Evolutionary conservation across 2,888 invertebrate species (phyloP).

Genomic region (Panzeria rudis): DNA sequence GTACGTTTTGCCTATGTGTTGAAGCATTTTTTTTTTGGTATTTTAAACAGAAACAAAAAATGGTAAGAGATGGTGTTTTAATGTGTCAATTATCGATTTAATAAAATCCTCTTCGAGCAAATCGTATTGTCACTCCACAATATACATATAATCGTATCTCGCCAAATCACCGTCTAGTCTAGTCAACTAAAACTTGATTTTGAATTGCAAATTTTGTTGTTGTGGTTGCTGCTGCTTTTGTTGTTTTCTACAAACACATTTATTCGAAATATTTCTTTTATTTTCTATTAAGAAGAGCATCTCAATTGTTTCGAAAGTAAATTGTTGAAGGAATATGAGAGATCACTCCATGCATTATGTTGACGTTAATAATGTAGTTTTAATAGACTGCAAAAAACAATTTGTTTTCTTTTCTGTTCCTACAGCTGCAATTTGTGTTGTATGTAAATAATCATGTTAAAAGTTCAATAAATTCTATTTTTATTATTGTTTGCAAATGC

Average conservation of each 20-base stretch:
- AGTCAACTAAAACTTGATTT: constrained; percentile 56
- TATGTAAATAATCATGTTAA: constrained; percentile 61
- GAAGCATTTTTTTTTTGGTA: too few species aligned
- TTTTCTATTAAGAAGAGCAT: background rate
- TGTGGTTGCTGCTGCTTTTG: background rate
- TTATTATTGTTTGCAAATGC: constrained; percentile 30
- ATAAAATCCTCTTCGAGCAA: background rate
- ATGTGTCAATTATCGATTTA: constrained; percentile 35
- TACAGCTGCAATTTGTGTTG: constrained; percentile 63
- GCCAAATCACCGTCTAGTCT: constrained; percentile 63
- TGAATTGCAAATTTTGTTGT: constrained; percentile 10
- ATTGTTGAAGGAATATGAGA: constrained; percentile 42
- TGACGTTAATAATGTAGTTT: constrained; percentile 80
- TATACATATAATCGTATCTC: background rate
- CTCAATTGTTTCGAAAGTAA: constrained; percentile 39
- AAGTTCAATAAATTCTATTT: constrained; percentile 50
- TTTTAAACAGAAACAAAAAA: constrained; percentile 1
- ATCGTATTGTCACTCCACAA: constrained; percentile 1
- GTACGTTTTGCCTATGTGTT: too few species aligned
- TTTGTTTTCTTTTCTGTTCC: constrained; percentile 55
- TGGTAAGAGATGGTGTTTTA: background rate
- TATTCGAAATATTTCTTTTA: background rate
- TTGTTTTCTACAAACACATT: constrained; percentile 4
- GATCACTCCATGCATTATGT: constrained; percentile 51
- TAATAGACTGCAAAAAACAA: constrained; percentile 78